phyloP scores from a whole-genome alignment of 1,140 invertebrate species.

The Hylyphantes graminicola region DNA sequence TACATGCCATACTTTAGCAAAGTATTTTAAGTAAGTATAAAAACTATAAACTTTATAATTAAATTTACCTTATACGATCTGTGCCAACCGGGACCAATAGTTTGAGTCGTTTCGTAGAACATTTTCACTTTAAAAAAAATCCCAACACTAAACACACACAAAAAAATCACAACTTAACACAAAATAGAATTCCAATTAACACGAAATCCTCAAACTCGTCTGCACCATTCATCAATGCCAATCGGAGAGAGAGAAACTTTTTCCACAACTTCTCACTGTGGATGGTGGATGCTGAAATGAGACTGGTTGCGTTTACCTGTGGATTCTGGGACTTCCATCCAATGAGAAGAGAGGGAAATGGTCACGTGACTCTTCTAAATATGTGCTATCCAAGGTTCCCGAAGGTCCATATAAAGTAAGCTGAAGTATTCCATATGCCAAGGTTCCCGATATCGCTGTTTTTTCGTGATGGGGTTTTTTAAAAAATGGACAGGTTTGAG shows the following conservation, averaged over 20 bases:
- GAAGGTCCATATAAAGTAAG: conserved; percentile 52
- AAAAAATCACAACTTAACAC: background rate
- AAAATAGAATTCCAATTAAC: background rate
- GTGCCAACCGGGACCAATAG: conserved; percentile 48
- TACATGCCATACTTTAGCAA: too few relatives aligned
- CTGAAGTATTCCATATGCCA: conserved; percentile 7
- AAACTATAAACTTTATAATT: too few relatives aligned
- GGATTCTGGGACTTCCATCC: background rate
- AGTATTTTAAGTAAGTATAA: too few relatives aligned
- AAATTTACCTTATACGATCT: conserved; percentile 41
- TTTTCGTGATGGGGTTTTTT: background rate
- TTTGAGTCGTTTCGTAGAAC: conserved; percentile 53
- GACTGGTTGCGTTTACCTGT: background rate
- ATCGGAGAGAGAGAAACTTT: background rate
- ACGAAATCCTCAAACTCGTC: background rate
- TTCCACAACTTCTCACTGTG: background rate
- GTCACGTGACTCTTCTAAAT: conserved; percentile 96
- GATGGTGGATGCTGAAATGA: background rate
- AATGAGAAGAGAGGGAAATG: conserved; percentile 69
- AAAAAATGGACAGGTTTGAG: background rate
- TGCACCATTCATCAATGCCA: background rate
- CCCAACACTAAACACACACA: background rate
- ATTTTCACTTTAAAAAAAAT: conserved; percentile 11
- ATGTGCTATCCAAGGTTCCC: conserved; percentile 70
- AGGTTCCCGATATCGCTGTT: conserved; percentile 14